These are phyloP conservation scores for Ctena decussata DNA, from an alignment of 2,888 invertebrate species.

Conservation along the genomic window DNA sequence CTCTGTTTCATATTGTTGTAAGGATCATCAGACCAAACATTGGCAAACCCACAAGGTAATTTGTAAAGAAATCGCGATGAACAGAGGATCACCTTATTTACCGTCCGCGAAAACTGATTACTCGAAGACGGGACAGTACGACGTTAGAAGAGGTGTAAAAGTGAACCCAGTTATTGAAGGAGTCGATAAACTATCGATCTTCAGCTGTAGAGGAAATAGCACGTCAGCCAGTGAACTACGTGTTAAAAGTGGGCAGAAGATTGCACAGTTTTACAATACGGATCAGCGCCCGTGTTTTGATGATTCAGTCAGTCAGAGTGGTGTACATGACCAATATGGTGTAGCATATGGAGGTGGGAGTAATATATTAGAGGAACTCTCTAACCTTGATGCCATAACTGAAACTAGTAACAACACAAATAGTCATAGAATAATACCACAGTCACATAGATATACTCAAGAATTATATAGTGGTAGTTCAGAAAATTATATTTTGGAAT, in stretches of 20 bases:
- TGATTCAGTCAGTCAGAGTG: neutral
- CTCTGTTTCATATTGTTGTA: slow-evolving; percentile 82
- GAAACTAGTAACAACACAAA: neutral
- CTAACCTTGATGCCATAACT: slow-evolving; percentile 10
- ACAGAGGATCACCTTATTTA: neutral
- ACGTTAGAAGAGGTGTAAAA: neutral
- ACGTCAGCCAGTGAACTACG: slow-evolving; percentile 12
- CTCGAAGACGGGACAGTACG: neutral
- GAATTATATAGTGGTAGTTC: slow-evolving; percentile 63
- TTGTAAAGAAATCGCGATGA: neutral
- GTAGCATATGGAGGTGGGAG: slow-evolving; percentile 2
- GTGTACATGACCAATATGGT: slow-evolving; percentile 8
- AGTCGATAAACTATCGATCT: slow-evolving; percentile 14
- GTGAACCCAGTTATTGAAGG: slow-evolving; percentile 1
- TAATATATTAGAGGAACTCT: neutral
- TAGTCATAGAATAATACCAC: neutral
- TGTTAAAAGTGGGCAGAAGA: slow-evolving; percentile 2
- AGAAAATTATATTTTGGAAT: slow-evolving; percentile 70
- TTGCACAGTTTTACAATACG: neutral
- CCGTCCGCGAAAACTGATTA: neutral
- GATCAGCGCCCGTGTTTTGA: slow-evolving; percentile 5
- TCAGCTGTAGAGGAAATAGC: neutral
- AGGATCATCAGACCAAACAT: slow-evolving; percentile 82
- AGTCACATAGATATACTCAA: neutral
- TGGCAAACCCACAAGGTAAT: slow-evolving; percentile 77